A percentile compares a stretch with the other conserved stretches of the same genome.
These are phyloP conservation scores for Dicranocentrus wangi DNA, from an alignment of 2,888 invertebrate species.

Conservation along the genomic window DNA sequence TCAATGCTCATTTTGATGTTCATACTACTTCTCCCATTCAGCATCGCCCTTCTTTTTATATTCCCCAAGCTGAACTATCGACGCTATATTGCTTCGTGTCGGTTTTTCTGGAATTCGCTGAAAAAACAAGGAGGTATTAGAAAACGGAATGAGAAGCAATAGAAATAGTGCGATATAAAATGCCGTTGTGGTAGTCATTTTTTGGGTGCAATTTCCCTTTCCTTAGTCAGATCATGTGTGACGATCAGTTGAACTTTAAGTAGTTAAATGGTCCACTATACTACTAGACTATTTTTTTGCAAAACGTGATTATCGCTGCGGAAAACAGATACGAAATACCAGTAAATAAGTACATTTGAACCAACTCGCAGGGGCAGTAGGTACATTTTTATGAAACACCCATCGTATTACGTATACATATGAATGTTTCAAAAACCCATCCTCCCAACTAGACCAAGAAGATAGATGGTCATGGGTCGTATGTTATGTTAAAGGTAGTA, in stretches of 20 bases:
- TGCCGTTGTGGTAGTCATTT: neutral
- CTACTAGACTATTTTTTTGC: no score
- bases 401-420: constrained; percentile 8
- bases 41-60: no score
- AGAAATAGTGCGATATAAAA: constrained; percentile 3
- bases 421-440: constrained; percentile 9
- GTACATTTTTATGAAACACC: neutral
- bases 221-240: no score
- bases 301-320: no score
- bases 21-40: neutral
- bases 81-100: neutral
- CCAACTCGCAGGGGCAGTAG: no score
- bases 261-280: no score
- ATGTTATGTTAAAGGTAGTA: constrained; percentile 23
- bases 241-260: no score
- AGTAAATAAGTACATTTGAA: no score
- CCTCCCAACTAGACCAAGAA: constrained; percentile 2
- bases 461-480: constrained; percentile 9
- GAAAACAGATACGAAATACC: no score
- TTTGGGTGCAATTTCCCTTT: no score
- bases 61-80: no score
- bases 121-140: constrained; percentile 4
- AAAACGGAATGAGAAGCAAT: neutral
- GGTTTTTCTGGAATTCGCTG: constrained; percentile 14
- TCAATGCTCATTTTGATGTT: neutral